Percentiles rank a stretch among this genome's conserved stretches.
These are phyloP conservation scores for Elephantulus edwardii DNA, from an alignment of 2,113 vertebrate species.

Conservation along the genomic window DNA sequence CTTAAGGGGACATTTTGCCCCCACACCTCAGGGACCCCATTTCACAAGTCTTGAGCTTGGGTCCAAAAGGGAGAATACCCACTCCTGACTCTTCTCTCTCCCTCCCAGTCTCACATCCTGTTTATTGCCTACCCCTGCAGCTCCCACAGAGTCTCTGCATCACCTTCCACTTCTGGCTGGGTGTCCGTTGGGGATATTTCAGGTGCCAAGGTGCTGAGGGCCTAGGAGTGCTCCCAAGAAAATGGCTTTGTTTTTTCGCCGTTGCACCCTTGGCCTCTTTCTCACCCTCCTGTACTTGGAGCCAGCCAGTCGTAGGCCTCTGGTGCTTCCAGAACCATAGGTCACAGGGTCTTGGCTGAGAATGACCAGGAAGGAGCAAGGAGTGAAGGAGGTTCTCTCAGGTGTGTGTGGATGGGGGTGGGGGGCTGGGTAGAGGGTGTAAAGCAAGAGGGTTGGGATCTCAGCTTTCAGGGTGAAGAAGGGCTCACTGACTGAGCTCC, in stretches of 20 bases:
- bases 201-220: conserved; percentile 41
- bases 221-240: background rate
- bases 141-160: background rate
- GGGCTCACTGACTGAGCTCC: background rate
- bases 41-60: conserved; percentile 4
- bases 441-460: conserved; percentile 41
- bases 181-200: background rate
- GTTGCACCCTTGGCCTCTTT: background rate
- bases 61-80: background rate
- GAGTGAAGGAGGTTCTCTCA: conserved; percentile 60
- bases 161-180: background rate
- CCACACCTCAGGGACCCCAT: background rate
- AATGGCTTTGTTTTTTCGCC: background rate
- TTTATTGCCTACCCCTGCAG: background rate
- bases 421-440: background rate
- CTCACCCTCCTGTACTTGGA: background rate
- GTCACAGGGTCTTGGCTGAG: background rate
- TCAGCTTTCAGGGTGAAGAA: background rate
- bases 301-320: background rate
- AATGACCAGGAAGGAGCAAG: background rate
- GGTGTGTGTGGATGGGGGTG: conserved; percentile 41
- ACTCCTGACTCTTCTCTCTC: background rate
- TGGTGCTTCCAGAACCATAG: conserved; percentile 15
- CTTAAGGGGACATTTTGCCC: background rate
- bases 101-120: background rate